Base-by-base conservation (phyloP, 2,888 invertebrate species). In the Archaeoteleia sp. region DNA sequence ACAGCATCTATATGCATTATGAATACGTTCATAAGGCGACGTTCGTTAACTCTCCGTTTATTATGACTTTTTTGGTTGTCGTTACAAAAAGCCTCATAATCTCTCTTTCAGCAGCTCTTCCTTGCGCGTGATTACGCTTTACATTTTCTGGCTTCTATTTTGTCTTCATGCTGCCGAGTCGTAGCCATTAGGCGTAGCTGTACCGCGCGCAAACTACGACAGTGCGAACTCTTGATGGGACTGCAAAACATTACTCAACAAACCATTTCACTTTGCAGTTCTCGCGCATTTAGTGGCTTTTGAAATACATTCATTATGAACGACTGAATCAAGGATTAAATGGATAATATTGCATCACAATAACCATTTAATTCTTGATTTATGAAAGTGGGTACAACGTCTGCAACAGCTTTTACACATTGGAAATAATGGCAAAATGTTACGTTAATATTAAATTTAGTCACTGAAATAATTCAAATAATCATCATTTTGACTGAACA, bases 241-340 rank as follows among this genome's bases (percentile, higher is more conserved):
- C 35, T 48, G 48, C 14, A 35, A 34, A 46, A 48, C 35, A 35
- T 35, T 48, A 37, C 15, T 35, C 35, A 15, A 23, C 35, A 48
- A 35, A 48, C 25, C 35, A 46, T 46, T 46, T 34, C 32, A 13
- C 13, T 35, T 35, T 48, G 35, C 35, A 37, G 20, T 34, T 34
- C 46, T 45, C 32, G 23, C 13, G 10, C 23, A 34, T 46, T 45
- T 32, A 45, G 32, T 20, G 32, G 30, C 30, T 45, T 46, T 34
- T 34, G 20, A 34, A 23, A 46, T 12, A 34, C 34, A 34, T 46
- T 46, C 20, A 9, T 20, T 46, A 13, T 23, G 17, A 34, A 25
- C 34, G 17, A 34, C 32, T 46, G 20, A 46, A 34, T 46, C 23
- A 23, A 34, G n/a, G 8, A 13, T 37, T 27, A 49, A 49, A 32